Conservation (phyloP, 2,797 vertebrate genomes). For the Coilia nasus region DNA sequence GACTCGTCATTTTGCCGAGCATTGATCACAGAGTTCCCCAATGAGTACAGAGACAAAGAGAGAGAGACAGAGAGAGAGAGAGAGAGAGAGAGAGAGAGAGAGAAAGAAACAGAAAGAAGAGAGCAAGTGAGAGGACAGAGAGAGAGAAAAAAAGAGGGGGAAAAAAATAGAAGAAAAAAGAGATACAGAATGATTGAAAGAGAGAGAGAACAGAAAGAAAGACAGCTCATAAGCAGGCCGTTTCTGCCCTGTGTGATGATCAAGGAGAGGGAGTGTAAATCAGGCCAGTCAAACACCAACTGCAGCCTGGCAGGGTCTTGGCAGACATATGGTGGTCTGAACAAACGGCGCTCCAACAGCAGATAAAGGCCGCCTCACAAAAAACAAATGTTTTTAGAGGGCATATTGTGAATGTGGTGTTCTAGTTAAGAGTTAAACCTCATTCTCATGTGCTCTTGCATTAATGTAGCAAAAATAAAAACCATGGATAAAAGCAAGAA, state of each 20-base stretch:
- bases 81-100: too few species aligned
- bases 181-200: too few species aligned
- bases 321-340: constrained; percentile 4
- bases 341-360: background rate
- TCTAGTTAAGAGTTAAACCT: background rate
- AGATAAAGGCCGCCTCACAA: background rate
- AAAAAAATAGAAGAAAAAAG: too few species aligned
- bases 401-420: background rate
- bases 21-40: constrained; percentile 6
- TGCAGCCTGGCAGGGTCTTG: background rate
- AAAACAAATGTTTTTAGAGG: background rate
- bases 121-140: too few species aligned
- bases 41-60: background rate
- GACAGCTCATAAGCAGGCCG: background rate
- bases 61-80: too few species aligned
- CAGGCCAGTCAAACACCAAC: background rate
- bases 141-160: too few species aligned
- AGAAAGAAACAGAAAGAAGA: too few species aligned
- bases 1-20: background rate
- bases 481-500: background rate
- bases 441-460: background rate
- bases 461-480: background rate
- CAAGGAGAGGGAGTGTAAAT: background rate
- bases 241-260: background rate
- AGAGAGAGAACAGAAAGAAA: too few species aligned